phyloP scores from a whole-genome alignment of 2,113 vertebrate genomes.

The Phaetusa simplex region DNA sequence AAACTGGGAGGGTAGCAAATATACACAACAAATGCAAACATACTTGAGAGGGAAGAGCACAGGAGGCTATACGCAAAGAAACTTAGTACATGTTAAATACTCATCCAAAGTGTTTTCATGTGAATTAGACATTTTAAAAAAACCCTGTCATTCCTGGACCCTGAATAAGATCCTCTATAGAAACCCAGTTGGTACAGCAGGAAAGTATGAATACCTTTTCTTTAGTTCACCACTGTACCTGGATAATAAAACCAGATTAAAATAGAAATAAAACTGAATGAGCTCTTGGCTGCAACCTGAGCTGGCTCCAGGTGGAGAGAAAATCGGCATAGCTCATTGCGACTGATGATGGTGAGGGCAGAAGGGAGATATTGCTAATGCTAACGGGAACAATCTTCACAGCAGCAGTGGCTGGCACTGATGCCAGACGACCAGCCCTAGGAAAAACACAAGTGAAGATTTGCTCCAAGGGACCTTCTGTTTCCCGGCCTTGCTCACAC shows the following conservation, averaged over 20 bases:
- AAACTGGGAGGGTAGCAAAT: not conserved
- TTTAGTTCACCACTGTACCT: not conserved
- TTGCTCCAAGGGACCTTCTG: not conserved
- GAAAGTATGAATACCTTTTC: not conserved
- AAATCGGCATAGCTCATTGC: not conserved
- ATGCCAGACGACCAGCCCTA: rapidly evolving
- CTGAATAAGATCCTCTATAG: not conserved
- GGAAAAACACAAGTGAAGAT: not conserved
- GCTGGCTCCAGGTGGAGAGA: not conserved
- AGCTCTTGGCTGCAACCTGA: not conserved
- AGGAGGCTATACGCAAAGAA: not conserved
- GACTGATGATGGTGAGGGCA: not conserved
- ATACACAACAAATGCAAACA: not conserved
- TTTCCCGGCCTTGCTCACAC: not conserved
- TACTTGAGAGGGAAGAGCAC: not conserved
- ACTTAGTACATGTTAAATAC: not conserved
- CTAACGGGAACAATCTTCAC: not conserved
- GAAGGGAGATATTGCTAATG: not conserved
- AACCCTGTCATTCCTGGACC: not conserved
- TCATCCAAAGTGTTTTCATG: not conserved
- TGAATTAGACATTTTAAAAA: not conserved
- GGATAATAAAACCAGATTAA: not conserved
- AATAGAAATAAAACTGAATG: not conserved
- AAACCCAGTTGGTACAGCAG: not conserved
- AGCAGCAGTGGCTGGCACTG: not conserved